Base-by-base conservation (phyloP, 2,113 vertebrate species). In the Crocuta crocuta region DNA sequence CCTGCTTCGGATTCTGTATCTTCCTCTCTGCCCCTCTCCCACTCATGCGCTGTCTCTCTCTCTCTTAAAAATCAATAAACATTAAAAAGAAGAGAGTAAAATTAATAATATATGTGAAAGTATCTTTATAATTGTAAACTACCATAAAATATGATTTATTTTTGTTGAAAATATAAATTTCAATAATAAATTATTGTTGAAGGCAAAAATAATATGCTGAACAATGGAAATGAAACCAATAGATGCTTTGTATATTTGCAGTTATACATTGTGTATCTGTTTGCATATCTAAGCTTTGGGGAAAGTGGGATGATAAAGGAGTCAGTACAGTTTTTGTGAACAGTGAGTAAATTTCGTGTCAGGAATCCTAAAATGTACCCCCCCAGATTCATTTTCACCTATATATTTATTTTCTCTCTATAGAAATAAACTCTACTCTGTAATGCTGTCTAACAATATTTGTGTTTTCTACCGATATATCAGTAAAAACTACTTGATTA, bases 141-240 rank as follows among this genome's bases (percentile, higher is more conserved):
- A 39, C 31, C 24, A n/a, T 93, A 74, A 78, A 80, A 53, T 83
- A 23, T 65, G 65, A 86, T 15, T 97, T 63, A 91, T 84, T 94
- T 65, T 10, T 48, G 24, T 74, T 65, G 66, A 70, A 43, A 87
- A 48, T 71, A n/a, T 79, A 81, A 92, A 94, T 28, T 90, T 90
- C 19, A 33, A 33, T 43, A 55, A 89, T 53, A 81, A 85, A 33
- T 81, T 76, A 31, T 90, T 23, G 10, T 73, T 23, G 68, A 76
- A 95, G 50, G 50, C 55, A 73, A 55, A 68, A 50, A 79, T 11
- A 48, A n/a, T 53, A 50, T 87, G 74, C 53, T 45, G 43, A 91
- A 50, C 65, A 82, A 87, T 23, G 48, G 55, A 81, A 82, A 61
- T 88, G 50, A 94, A 84, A 94, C 66, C 23, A 79, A n/a, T 61